phyloP scores from a whole-genome alignment of 2,113 vertebrate species.

The Eolophus roseicapilla region DNA sequence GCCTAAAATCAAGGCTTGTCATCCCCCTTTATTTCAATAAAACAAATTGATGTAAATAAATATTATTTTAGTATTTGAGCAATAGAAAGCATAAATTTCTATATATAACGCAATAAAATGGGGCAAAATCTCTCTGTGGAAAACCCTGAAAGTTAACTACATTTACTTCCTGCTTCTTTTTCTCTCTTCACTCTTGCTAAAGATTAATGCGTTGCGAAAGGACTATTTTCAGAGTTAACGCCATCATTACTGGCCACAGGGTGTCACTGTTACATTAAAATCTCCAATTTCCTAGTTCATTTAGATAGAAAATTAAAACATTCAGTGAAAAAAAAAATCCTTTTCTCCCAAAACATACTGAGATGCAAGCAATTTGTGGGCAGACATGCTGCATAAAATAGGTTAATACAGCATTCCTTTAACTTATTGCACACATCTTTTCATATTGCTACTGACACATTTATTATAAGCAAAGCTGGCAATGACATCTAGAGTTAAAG shows the following conservation, averaged over 20 bases:
- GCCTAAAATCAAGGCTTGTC: background rate
- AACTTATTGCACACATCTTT: constrained; percentile 7
- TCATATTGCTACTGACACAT: constrained; percentile 45
- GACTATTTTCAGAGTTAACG: background rate
- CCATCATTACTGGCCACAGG: constrained; percentile 59
- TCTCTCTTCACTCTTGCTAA: background rate
- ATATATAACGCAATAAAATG: background rate
- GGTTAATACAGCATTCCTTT: background rate
- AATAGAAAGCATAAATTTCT: background rate
- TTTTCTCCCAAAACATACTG: background rate
- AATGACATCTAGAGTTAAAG: constrained; percentile 51
- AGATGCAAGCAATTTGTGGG: constrained; percentile 23
- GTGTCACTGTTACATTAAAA: constrained; percentile 69
- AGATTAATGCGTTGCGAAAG: background rate
- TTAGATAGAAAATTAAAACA: background rate
- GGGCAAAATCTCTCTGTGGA: background rate
- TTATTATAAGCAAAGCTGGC: constrained; percentile 52
- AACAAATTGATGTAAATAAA: background rate
- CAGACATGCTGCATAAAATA: background rate
- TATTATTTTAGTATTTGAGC: background rate
- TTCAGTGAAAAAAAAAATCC: accelerated
- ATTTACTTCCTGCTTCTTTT: background rate
- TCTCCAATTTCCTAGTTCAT: background rate
- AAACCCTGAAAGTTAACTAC: background rate
- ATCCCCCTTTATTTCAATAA: background rate